Evolutionary conservation across 2,888 invertebrate species (phyloP).

Genomic region (Vesta saturnalis): DNA sequence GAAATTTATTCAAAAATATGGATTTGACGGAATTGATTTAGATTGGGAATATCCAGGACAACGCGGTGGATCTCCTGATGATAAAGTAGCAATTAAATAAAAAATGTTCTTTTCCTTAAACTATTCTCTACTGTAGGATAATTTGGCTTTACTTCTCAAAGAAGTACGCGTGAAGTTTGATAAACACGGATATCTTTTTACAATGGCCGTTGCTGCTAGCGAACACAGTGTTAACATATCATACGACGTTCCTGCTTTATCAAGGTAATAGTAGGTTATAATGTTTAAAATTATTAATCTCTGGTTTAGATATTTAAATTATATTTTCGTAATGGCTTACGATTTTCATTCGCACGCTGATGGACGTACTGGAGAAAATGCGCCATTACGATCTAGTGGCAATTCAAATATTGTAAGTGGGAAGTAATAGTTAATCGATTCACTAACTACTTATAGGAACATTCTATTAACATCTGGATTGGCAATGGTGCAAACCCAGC

Average conservation of each 20-base stretch:
- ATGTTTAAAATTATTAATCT: background rate
- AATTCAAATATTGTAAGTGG: constrained; percentile 1
- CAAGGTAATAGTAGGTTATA: constrained; percentile 11
- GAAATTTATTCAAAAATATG: constrained; percentile 65
- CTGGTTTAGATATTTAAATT: constrained; percentile 7
- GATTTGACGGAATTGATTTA: constrained; percentile 77
- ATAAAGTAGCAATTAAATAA: no score
- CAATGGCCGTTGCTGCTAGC: constrained; percentile 20
- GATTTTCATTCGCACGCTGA: background rate
- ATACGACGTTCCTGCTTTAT: constrained; percentile 18
- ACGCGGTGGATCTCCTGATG: constrained; percentile 61
- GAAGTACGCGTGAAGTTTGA: constrained; percentile 15
- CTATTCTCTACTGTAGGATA: no score
- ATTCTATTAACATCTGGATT: constrained; percentile 65
- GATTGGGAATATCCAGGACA: constrained; percentile 79
- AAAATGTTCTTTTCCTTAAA: no score
- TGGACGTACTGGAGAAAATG: constrained; percentile 7
- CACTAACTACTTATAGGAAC: constrained; percentile 55
- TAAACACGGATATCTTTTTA: constrained; percentile 10
- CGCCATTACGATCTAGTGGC: constrained; percentile 5
- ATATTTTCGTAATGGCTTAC: constrained; percentile 23
- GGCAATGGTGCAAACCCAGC: constrained; percentile 66
- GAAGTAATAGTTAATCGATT: background rate
- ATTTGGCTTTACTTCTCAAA: constrained; percentile 3
- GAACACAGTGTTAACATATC: background rate